Evolutionary conservation across 2,888 invertebrate species (phyloP), one percentile per base, ranked within the genome.

Genomic region (Thera britannica): DNA sequence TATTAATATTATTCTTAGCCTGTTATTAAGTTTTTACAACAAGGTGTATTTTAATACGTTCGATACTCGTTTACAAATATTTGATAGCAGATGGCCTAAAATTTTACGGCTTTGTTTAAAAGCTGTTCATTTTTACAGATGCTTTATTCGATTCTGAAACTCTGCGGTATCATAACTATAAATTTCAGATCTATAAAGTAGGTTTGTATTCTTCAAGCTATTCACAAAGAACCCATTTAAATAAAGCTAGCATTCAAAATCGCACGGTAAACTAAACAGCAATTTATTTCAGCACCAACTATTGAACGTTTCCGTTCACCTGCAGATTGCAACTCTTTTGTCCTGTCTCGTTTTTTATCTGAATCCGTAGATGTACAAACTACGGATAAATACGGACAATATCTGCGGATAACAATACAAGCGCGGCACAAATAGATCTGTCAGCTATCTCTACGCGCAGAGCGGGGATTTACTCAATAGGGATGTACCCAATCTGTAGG

Each of bases 361-460:
- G 23, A 12, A 44, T 23, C 57, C 56, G 56, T 56, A 11, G 46
- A 38, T 56, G 23, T 23, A 56, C 55, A 11, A 55, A 61, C 34
- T 54, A 54, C 58, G 44, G 54, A 59, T 38, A 34, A 64, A 52
- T 12, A 65, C 65, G 55, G 55, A 59, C 55, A 65, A 55, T 65
- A 59, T 59, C 36, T n/a, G 11, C 38, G 48, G 54, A 65, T 65
- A 65, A 54, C 65, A 58, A 65, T 64, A 59, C 58, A 59, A 41
- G n/a, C 35, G 49, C 35, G 12, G 46, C 9, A 58, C 59, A 59
- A 55, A 65, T 55, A 59, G n/a, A 65, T 65, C 54, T 65, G 54
- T 46, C 58, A 63, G 65, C 38, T 65, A 55, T 55, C 36, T 59
- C 52, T 46, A 52, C 64, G 46, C 12, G 56, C 46, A 44, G 51